These are phyloP conservation scores for Heptranchias perlo DNA, from an alignment of 2,113 vertebrate genomes.

Conservation along the genomic window DNA sequence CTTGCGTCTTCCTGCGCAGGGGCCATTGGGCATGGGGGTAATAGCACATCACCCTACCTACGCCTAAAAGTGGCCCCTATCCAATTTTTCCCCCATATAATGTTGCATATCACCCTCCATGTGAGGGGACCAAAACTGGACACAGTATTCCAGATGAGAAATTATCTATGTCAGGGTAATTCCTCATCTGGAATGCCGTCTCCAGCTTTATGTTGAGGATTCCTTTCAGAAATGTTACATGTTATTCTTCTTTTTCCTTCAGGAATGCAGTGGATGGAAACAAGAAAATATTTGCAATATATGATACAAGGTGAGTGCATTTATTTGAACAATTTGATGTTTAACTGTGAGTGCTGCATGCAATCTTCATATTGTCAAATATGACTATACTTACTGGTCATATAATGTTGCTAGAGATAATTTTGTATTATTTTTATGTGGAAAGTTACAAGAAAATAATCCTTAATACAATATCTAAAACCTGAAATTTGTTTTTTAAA, in stretches of 20 bases:
- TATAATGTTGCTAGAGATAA: not conserved
- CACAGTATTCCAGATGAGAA: not conserved
- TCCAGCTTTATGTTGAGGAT: not conserved
- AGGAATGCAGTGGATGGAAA: conserved; percentile 90
- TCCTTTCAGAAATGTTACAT: not conserved
- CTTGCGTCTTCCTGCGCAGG: too few species aligned
- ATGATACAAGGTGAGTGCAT: conserved; percentile 79
- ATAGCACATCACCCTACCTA: too few species aligned
- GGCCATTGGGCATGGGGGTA: too few species aligned
- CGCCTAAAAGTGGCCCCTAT: too few species aligned
- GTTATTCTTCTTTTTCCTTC: conserved; percentile 52
- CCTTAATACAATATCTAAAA: not conserved
- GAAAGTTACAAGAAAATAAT: not conserved
- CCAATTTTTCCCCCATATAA: too few species aligned
- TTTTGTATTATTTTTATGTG: not conserved
- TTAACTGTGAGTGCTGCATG: not conserved
- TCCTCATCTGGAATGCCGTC: not conserved
- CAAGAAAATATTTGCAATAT: conserved; percentile 84
- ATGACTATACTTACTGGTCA: not conserved
- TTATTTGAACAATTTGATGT: conserved; percentile 40
- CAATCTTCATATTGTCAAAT: not conserved
- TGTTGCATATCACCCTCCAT: not conserved
- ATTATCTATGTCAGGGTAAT: not conserved
- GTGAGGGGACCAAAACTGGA: not conserved
- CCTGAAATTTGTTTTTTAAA: not conserved